Percentiles rank a stretch among this genome's conserved stretches.
Evolutionary conservation across 2,888 invertebrate species (phyloP).

Genomic region (Drosophila helvetica): DNA sequence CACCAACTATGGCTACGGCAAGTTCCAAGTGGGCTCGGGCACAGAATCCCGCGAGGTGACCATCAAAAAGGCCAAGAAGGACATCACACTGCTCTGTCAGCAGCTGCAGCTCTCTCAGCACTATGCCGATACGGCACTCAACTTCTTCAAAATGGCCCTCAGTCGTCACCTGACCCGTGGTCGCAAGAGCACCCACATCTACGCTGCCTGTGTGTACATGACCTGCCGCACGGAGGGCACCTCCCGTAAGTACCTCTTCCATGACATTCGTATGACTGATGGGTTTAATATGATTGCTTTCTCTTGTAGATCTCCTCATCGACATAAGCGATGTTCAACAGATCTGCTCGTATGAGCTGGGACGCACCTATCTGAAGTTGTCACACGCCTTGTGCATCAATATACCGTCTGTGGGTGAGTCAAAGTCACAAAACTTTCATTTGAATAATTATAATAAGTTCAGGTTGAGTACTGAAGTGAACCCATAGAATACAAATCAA

Average conservation of each 20-base stretch:
- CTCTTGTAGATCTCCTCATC: conserved; percentile 91
- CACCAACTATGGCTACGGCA: conserved; percentile 90
- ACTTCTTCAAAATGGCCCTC: conserved; percentile 96
- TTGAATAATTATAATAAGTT: neutral
- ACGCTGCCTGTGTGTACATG: conserved; percentile 98
- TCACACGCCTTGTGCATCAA: conserved; percentile 95
- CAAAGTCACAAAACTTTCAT: neutral
- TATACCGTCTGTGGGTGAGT: conserved; percentile 94
- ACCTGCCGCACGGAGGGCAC: conserved; percentile 98
- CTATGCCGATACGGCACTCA: conserved; percentile 96
- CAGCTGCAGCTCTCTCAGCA: conserved; percentile 95
- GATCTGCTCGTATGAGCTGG: conserved; percentile 97
- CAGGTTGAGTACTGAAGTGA: neutral
- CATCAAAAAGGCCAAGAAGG: conserved; percentile 92
- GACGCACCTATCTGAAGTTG: conserved; percentile 94
- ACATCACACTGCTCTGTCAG: conserved; percentile 93
- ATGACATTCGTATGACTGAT: neutral
- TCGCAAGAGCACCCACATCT: conserved; percentile 93
- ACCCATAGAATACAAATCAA: too few relatives aligned
- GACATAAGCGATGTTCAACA: conserved; percentile 99
- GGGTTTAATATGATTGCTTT: neutral
- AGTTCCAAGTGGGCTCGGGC: conserved; percentile 91
- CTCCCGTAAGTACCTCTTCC: conserved; percentile 89
- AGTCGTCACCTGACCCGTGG: conserved; percentile 94
- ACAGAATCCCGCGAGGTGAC: conserved; percentile 97